These are phyloP conservation scores for Nemurella pictetii DNA, from an alignment of 2,888 invertebrate species.

Conservation along the genomic window DNA sequence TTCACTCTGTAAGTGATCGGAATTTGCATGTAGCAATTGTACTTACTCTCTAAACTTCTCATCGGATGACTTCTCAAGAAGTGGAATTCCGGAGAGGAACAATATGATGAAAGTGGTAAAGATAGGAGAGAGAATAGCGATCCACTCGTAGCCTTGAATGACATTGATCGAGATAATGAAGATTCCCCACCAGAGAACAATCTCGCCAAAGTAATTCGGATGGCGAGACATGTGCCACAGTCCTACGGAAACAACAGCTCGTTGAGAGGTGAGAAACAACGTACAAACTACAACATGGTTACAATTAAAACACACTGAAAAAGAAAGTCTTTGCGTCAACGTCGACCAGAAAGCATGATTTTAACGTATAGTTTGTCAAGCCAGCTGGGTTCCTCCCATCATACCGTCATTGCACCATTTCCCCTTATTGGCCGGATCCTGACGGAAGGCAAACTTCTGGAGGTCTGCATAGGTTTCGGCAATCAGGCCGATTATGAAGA, in stretches of 20 bases:
- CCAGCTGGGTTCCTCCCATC: background rate
- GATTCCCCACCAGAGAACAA: conserved; percentile 91
- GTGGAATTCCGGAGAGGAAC: conserved; percentile 88
- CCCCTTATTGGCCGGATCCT: conserved; percentile 85
- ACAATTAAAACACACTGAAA: background rate
- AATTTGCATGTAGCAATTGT: background rate
- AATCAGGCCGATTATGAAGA: conserved; percentile 82
- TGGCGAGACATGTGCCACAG: conserved; percentile 88
- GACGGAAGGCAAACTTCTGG: conserved; percentile 88
- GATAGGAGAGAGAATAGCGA: conserved; percentile 82
- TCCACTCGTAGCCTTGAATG: conserved; percentile 82
- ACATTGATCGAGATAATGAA: conserved; percentile 87
- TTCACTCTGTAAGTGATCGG: background rate
- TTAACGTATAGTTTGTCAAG: background rate
- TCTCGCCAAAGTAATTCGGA: conserved; percentile 95
- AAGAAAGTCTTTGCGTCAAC: background rate
- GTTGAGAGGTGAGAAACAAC: background rate
- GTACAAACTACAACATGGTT: background rate
- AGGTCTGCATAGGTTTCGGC: conserved; percentile 90
- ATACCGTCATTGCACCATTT: conserved; percentile 90
- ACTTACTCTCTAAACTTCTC: conserved; percentile 84
- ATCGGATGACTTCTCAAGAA: conserved; percentile 84
- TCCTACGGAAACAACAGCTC: conserved; percentile 53
- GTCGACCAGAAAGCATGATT: background rate
- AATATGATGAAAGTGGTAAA: conserved; percentile 86